These are phyloP conservation scores for Spea bombifrons DNA, from an alignment of 2,113 vertebrate genomes.

Conservation along the genomic window DNA sequence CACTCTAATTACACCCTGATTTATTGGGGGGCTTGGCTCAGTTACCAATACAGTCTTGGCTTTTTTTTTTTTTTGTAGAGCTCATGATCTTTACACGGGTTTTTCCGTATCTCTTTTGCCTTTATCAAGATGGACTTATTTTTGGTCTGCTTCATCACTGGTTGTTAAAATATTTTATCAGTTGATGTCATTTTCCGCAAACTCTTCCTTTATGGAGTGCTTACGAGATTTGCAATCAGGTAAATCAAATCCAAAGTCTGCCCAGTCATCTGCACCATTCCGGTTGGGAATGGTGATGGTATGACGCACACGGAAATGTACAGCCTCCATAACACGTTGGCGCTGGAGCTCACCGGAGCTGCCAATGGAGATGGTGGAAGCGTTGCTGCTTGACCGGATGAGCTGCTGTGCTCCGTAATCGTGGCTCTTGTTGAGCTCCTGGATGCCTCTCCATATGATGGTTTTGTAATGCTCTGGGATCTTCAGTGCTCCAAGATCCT, in stretches of 20 bases:
- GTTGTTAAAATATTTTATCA: conserved; percentile 56
- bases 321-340: conserved; percentile 96
- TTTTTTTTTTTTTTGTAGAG: not conserved
- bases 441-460: conserved; percentile 91
- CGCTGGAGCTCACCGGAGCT: conserved; percentile 86
- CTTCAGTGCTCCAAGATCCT: conserved; percentile 94
- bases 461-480: conserved; percentile 92
- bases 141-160: conserved; percentile 8
- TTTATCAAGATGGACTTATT: not conserved
- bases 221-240: conserved; percentile 90
- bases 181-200: conserved; percentile 83
- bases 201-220: conserved; percentile 93
- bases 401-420: conserved; percentile 83
- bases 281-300: conserved; percentile 97
- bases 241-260: conserved; percentile 97
- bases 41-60: not conserved
- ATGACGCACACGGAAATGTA: conserved; percentile 96
- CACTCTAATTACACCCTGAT: not conserved
- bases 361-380: conserved; percentile 78
- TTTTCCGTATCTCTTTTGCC: not conserved
- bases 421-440: conserved; percentile 89
- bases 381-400: conserved; percentile 85
- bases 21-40: not conserved
- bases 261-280: conserved; percentile 80
- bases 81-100: not conserved